Conservation (phyloP, 2,113 vertebrate species). For the Thalassarche chlororhynchos region DNA sequence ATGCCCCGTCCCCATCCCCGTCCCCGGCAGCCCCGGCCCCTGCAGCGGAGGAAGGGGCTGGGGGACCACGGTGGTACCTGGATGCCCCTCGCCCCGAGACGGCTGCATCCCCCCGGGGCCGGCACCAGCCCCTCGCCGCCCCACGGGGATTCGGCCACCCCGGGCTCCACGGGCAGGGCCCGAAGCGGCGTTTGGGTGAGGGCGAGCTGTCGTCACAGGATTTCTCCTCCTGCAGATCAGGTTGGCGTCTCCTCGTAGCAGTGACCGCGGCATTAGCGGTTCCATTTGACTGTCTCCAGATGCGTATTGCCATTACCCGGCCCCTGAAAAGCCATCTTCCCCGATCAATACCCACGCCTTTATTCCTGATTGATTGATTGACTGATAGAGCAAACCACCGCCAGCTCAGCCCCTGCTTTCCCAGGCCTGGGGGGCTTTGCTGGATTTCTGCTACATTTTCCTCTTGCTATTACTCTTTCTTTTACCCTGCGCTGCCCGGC, state of each 20-base stretch:
- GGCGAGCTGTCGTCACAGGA: neutral
- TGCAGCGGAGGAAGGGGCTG: neutral
- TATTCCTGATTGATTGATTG: constrained; percentile 21
- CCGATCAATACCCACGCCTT: neutral
- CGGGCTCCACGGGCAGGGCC: neutral
- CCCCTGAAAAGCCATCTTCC: neutral
- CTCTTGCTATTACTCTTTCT: neutral
- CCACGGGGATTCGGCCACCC: rapidly evolving
- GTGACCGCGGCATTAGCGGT: neutral
- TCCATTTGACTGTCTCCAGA: neutral
- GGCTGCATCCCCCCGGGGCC: too few relatives aligned
- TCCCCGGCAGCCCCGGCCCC: neutral
- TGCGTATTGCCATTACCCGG: neutral
- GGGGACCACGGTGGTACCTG: rapidly evolving
- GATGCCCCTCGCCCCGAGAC: rapidly evolving
- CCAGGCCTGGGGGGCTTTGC: neutral
- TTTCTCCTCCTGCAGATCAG: neutral
- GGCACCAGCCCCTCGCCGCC: rapidly evolving
- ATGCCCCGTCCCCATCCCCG: neutral
- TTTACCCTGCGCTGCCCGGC: neutral
- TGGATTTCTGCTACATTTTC: neutral
- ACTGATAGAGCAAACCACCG: neutral
- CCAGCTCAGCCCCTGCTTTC: neutral
- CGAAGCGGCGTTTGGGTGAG: neutral
- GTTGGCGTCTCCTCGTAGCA: neutral